Base-by-base conservation (phyloP, 2,113 vertebrate species). In the Ariopsis seemanni region DNA sequence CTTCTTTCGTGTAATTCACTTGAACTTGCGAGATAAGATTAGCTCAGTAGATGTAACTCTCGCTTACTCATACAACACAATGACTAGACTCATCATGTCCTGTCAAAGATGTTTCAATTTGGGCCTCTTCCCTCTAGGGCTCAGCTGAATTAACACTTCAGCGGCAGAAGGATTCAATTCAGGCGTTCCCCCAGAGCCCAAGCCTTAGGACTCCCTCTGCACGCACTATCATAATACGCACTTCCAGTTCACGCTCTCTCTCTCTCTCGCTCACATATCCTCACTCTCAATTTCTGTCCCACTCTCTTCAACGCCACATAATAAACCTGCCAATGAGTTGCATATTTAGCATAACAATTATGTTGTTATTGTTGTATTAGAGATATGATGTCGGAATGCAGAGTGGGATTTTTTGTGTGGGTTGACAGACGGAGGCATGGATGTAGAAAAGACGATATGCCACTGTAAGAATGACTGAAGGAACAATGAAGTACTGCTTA, bases 91-190 rank as follows among this genome's bases (percentile, higher is more conserved):
- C 22, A 14, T 92, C 93, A 93, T 89, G 85, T 15, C 62, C 85
- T 71, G 91, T 94, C 92, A 92, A 93, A 94, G 93, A 95, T 91
- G 92, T 94, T 95, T 95, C 93, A 94, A 94, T 95, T 95, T 91
- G 92, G 53, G 6, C 85, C 87, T 74, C 72, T 94, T 83, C 93
- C 91, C 90, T 87, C 12, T 88, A 88, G 94, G 65, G 67, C 65
- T 53, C 15, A 80, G 91, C 87, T 89, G 93, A 92, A 95, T 96
- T 94, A 93, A 63, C 94, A 95, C 94, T 94, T 95, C 93, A 94
- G 93, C 91, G 91, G 89, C 90, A 86, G 90, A 20, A 87, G 89
- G 92, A 83, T 83, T 83, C 34, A 67, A 27, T 83, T 83, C 82
- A 83, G 22, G 93, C 62, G 77, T 86, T 87, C 89, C 90, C 92